Conservation (phyloP, 2,113 vertebrate species). For the Nettapus auritus region DNA sequence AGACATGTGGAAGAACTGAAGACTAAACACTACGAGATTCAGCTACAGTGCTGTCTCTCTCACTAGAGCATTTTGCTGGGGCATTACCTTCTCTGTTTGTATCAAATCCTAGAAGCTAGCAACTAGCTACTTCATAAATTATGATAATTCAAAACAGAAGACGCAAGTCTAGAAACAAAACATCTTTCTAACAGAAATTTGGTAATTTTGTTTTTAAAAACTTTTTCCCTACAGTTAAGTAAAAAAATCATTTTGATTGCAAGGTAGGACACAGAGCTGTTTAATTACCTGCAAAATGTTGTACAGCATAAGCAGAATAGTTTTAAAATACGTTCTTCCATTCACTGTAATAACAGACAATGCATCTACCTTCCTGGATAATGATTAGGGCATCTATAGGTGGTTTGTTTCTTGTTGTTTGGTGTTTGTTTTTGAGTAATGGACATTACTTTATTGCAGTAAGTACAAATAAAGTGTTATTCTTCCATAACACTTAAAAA, state of each 20-base stretch:
- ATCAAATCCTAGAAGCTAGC: not conserved
- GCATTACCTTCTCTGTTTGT: not conserved
- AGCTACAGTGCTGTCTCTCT: not conserved
- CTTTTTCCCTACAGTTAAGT: not conserved
- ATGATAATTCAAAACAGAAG: not conserved
- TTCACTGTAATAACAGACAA: not conserved
- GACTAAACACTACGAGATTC: not conserved
- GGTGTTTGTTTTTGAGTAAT: not conserved
- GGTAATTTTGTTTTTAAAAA: not conserved
- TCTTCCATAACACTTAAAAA: not conserved
- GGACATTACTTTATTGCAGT: not conserved
- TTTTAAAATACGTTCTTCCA: not conserved
- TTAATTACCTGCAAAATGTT: not conserved
- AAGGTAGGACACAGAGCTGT: not conserved
- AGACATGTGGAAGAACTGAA: not conserved
- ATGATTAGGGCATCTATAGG: not conserved
- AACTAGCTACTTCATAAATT: rapidly evolving
- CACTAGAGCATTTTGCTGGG: not conserved
- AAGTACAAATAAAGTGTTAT: not conserved
- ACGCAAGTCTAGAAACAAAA: not conserved
- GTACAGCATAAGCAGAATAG: not conserved
- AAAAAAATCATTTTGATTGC: not conserved
- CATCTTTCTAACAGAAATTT: not conserved
- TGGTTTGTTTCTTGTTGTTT: not conserved
- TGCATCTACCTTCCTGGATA: not conserved